Evolutionary conservation across 2,888 invertebrate species (phyloP).

Genomic region (Rotaria magnacalcarata): DNA sequence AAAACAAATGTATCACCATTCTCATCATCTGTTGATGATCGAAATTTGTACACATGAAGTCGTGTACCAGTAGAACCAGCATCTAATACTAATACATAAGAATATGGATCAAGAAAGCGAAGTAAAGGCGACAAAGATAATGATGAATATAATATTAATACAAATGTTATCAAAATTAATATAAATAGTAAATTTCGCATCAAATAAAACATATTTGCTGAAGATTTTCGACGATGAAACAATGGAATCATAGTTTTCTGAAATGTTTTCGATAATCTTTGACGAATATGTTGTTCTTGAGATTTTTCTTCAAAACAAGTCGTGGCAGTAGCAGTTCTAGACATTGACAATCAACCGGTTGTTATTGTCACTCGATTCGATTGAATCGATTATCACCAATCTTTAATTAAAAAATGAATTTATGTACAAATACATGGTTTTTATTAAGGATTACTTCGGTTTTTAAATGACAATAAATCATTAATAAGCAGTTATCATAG

Average conservation of each 20-base stretch:
- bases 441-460: too few relatives aligned
- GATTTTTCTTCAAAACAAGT: background rate
- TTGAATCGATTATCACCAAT: conserved; percentile 10
- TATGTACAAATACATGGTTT: background rate
- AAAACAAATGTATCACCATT: conserved; percentile 36
- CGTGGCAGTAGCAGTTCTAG: background rate
- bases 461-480: too few relatives aligned
- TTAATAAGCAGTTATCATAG: too few relatives aligned
- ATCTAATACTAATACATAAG: conserved; percentile 38
- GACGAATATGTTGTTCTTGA: background rate
- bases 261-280: background rate
- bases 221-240: background rate
- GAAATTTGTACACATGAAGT: conserved; percentile 44
- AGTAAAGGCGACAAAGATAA: background rate
- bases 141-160: conserved; percentile 5
- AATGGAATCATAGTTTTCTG: background rate
- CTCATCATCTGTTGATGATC: conserved; percentile 21
- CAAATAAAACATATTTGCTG: background rate
- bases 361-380: background rate
- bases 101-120: conserved; percentile 30
- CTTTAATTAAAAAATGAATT: background rate
- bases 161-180: background rate
- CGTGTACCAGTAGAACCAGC: conserved; percentile 45
- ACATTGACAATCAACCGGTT: background rate
- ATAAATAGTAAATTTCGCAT: background rate